Conservation (phyloP, 2,797 vertebrate species). For the Chiroxiphia lanceolata region DNA sequence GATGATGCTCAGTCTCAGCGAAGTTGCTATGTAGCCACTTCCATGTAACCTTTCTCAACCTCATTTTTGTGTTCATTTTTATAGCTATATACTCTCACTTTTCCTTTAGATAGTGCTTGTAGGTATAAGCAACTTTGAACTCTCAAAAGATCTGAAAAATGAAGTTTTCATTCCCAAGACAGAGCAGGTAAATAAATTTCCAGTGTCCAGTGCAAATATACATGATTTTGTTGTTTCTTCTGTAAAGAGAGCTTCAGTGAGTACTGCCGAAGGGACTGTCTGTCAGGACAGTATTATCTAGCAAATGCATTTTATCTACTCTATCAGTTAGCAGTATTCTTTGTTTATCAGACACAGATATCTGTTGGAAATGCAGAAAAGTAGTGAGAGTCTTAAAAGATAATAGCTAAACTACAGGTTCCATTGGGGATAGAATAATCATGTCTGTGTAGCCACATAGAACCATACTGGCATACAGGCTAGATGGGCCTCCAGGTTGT, state of each 20-base stretch:
- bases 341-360: background rate
- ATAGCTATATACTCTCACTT: background rate
- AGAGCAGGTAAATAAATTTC: background rate
- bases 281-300: background rate
- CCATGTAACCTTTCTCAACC: background rate
- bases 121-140: background rate
- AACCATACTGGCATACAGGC: background rate
- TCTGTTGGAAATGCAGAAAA: background rate
- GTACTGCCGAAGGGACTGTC: background rate
- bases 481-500: background rate
- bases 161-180: background rate
- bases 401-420: background rate
- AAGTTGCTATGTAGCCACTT: background rate
- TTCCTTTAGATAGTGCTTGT: background rate
- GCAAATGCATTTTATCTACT: background rate
- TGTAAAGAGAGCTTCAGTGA: background rate
- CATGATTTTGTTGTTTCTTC: background rate
- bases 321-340: background rate
- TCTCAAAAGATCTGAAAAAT: background rate
- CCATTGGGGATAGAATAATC: background rate
- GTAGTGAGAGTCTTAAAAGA: background rate
- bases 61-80: background rate
- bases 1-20: background rate
- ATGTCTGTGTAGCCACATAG: background rate
- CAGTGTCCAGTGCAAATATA: background rate